phyloP scores from a whole-genome alignment of 2,888 invertebrate species.

The Coleophora flavipennella region DNA sequence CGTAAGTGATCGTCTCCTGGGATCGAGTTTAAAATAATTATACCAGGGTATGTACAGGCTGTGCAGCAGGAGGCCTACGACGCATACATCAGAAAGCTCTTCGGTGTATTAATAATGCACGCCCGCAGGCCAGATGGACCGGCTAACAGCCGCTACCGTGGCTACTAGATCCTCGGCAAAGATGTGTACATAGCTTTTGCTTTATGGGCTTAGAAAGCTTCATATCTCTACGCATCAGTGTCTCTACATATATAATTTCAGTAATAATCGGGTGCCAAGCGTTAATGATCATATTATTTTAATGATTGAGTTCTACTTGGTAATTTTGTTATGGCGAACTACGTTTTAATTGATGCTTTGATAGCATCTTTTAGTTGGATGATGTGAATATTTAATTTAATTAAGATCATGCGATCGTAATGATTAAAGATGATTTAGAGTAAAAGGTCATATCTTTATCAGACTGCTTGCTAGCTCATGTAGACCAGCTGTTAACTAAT shows the following conservation, averaged over 20 bases:
- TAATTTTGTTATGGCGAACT: neutral
- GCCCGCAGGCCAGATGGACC: conserved; percentile 24
- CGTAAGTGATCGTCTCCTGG: conserved; percentile 33
- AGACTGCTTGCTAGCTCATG: too few relatives aligned
- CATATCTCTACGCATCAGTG: conserved; percentile 8
- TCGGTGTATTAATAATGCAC: conserved; percentile 26
- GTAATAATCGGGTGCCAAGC: conserved; percentile 2
- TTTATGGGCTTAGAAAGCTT: conserved; percentile 3
- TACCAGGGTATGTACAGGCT: conserved; percentile 5
- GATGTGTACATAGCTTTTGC: conserved; percentile 8
- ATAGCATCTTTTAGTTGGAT: too few relatives aligned
- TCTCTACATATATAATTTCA: conserved; percentile 8
- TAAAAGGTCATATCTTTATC: too few relatives aligned
- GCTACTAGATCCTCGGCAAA: conserved; percentile 11
- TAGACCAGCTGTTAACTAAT: too few relatives aligned
- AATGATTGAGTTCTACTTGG: conserved; percentile 5
- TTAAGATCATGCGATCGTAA: too few relatives aligned
- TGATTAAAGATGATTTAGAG: too few relatives aligned
- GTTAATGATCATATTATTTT: conserved; percentile 2
- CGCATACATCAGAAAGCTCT: conserved; percentile 11
- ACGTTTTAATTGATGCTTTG: neutral
- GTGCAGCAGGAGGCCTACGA: neutral
- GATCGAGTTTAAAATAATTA: conserved; percentile 48
- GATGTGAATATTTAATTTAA: too few relatives aligned
- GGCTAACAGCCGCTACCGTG: conserved; percentile 15